These are phyloP conservation scores for Stichodactyla helianthus DNA, from an alignment of 64 coral and sea anemone genomes.

Conservation along the genomic window DNA sequence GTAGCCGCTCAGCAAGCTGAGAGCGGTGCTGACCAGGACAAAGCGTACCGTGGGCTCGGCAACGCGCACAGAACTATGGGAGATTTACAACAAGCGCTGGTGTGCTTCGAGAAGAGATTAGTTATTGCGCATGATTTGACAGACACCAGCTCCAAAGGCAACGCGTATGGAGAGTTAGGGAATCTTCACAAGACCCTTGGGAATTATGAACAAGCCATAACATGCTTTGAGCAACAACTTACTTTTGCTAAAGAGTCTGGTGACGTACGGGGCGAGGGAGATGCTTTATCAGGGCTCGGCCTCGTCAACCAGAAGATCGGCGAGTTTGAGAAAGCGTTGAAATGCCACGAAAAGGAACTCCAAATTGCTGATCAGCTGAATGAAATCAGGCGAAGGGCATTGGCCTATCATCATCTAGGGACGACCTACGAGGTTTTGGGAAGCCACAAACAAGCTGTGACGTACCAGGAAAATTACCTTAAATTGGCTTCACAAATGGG, in stretches of 20 bases:
- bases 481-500: slow-evolving; percentile 75
- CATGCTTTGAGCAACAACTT: slow-evolving; percentile 79
- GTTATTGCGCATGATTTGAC: slow-evolving; percentile 91
- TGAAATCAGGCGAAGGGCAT: slow-evolving; percentile 33
- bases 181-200: slow-evolving; percentile 93
- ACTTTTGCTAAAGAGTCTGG: slow-evolving; percentile 54
- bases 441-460: slow-evolving; percentile 69
- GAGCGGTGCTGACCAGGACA: slow-evolving; percentile 86
- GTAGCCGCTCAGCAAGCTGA: slow-evolving; percentile 70
- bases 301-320: slow-evolving; percentile 84
- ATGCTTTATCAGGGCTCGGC: slow-evolving; percentile 90
- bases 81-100: slow-evolving; percentile 91
- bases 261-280: slow-evolving; percentile 59
- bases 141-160: slow-evolving; percentile 64
- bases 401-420: slow-evolving; percentile 79
- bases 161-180: slow-evolving; percentile 91
- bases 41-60: slow-evolving; percentile 91
- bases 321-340: slow-evolving; percentile 82
- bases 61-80: slow-evolving; percentile 79
- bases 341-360: slow-evolving; percentile 79
- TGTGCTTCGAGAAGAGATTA: slow-evolving; percentile 94
- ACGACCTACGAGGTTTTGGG: slow-evolving; percentile 67
- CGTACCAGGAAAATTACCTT: slow-evolving; percentile 83
- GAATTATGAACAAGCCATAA: slow-evolving; percentile 91
- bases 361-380: slow-evolving; percentile 66